Base-by-base conservation (phyloP, 1,140 invertebrate genomes). In the Lysiphlebus fabarum region DNA sequence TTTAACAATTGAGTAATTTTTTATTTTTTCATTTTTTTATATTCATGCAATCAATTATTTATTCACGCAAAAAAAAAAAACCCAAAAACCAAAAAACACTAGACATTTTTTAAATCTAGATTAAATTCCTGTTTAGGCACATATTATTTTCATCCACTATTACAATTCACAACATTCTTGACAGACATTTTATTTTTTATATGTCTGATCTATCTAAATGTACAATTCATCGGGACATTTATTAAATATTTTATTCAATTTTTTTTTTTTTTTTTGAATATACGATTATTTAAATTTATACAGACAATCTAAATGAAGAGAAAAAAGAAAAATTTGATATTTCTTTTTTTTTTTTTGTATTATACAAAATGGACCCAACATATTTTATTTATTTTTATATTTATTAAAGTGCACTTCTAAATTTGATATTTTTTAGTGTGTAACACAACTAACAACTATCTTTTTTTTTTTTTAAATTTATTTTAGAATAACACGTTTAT, bases 321-420 rank as follows among this genome's bases (percentile, higher is more conserved):
- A 47, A 56, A 17, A 45, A 41, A 11, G 17, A 45, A 47, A 51
- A 43, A 43, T 11, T 17, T 9, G 5, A 43, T 7, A 12, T 47
- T 14, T 49, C 10, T 54, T 58, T 53, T 45, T 53, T 50, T 51
- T 51, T 48, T 51, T 43, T 44, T 34, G 55, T 17, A 51, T 59
- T 41, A 45, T 49, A 50, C 50, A 62, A 55, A 58, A 62, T 67
- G 65, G 62, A 63, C 62, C 62, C 62, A 57, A 56, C 44, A 51
- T 43, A 40, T 56, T 44, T 56, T 53, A 17, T 17, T 17, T 17
- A 17, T 17, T 17, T n/a, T 17, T 17, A 17, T 17, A n/a, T n/a
- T n/a, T n/a, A 38, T 59, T 57, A 57, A 60, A 60, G 58, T 63
- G 58, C 58, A 63, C 62, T 63, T 63, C 62, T 63, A 63, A 53